A percentile compares a stretch with the other conserved stretches of the same genome.
These are phyloP conservation scores for Drosophila ercepeae DNA, from an alignment of 1,140 invertebrate genomes.

Conservation along the genomic window DNA sequence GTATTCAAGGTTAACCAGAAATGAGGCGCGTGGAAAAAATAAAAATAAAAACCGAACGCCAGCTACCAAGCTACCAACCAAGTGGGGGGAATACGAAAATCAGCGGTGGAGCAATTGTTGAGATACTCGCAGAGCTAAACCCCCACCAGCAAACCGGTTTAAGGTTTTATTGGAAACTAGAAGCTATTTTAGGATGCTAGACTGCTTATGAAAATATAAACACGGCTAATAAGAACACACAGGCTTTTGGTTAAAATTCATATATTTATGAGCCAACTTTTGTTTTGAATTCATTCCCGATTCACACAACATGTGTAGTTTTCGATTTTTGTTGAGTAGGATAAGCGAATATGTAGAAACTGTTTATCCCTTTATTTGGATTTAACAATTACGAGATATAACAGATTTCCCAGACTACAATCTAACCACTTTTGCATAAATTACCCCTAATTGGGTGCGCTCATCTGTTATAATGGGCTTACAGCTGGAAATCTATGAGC, in stretches of 20 bases:
- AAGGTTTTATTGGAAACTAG: neutral
- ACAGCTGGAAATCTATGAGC: constrained; percentile 8
- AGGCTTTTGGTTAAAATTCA: no score
- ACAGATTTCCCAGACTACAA: neutral
- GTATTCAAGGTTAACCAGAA: constrained; percentile 81
- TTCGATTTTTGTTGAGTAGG: no score
- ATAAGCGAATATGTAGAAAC: no score
- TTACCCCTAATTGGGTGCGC: constrained; percentile 1
- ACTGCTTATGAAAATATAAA: no score
- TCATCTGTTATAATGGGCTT: constrained; percentile 5
- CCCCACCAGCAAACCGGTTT: constrained; percentile 54
- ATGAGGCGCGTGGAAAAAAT: constrained; percentile 28
- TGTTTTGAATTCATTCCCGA: no score
- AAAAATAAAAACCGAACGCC: constrained; percentile 10
- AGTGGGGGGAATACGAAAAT: constrained; percentile 38
- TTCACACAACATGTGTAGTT: no score
- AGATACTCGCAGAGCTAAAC: neutral
- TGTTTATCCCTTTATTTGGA: neutral
- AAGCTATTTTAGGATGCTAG: neutral
- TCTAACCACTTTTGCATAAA: neutral
- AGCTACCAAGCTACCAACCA: constrained; percentile 44
- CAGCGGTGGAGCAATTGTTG: constrained; percentile 53
- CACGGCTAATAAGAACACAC: no score
- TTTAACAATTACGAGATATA: neutral
- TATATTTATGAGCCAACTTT: no score